Evolutionary conservation across 2,113 vertebrate genomes (phyloP).

Genomic region (Spilogale gracilis): DNA sequence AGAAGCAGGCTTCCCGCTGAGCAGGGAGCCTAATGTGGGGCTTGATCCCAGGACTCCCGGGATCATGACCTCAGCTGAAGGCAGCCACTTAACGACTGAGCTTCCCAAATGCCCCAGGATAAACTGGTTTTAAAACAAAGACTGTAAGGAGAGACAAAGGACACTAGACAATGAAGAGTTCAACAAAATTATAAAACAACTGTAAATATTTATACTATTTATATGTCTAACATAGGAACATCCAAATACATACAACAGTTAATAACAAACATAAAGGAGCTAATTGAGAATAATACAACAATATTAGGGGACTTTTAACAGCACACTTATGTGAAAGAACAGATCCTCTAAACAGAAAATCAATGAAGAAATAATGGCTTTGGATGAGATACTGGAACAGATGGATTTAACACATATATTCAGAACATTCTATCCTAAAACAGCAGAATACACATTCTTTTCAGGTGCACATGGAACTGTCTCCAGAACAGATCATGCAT

Average conservation of each 20-base stretch:
- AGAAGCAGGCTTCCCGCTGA: no score
- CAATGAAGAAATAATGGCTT: neutral
- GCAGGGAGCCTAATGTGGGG: no score
- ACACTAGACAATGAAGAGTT: neutral
- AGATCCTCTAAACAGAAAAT: neutral
- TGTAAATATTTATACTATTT: neutral
- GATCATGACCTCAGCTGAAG: no score
- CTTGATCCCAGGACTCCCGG: no score
- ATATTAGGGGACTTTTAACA: neutral
- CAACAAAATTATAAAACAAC: neutral
- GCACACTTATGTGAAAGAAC: neutral
- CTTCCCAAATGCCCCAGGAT: neutral
- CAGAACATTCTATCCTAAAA: neutral
- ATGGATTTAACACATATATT: neutral
- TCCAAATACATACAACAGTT: neutral
- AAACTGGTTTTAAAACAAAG: neutral
- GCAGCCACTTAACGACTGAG: no score
- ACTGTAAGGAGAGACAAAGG: neutral
- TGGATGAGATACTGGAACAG: neutral
- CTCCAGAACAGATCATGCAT: neutral
- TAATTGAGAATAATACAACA: neutral
- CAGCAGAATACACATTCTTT: neutral
- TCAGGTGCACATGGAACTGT: neutral
- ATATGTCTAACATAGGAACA: neutral
- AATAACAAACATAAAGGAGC: neutral